A percentile compares a stretch with the other conserved stretches of the same genome.
Evolutionary conservation across 2,888 invertebrate species (phyloP).

Genomic region (Euplexia lucipara): DNA sequence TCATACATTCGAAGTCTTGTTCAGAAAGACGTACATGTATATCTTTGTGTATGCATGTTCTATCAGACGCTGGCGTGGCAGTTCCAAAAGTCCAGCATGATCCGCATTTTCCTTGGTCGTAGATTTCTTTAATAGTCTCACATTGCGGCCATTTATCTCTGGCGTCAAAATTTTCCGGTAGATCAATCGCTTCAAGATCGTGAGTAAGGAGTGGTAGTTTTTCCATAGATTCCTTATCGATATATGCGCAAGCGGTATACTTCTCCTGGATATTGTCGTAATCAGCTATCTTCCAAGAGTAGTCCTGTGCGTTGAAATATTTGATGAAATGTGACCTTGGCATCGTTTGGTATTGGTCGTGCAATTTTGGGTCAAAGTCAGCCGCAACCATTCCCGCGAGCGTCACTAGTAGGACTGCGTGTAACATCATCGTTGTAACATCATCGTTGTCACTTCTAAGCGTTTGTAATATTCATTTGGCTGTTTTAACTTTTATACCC

Average conservation of each 20-base stretch:
- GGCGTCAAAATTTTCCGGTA: slow-evolving; percentile 48
- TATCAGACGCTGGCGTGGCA: slow-evolving; percentile 48
- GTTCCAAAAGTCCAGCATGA: slow-evolving; percentile 54
- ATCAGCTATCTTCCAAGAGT: slow-evolving; percentile 46
- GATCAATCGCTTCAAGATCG: slow-evolving; percentile 2
- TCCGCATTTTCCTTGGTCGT: slow-evolving; percentile 31
- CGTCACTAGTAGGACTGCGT: slow-evolving; percentile 12
- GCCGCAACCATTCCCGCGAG: neutral
- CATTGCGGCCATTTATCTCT: slow-evolving; percentile 44
- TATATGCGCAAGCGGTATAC: neutral
- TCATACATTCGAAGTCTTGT: slow-evolving; percentile 42
- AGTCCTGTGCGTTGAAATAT: slow-evolving; percentile 50
- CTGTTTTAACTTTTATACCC: slow-evolving; percentile 9
- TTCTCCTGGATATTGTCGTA: neutral
- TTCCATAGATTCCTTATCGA: neutral
- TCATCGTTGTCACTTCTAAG: neutral
- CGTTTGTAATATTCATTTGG: neutral
- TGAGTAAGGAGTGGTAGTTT: slow-evolving; percentile 3
- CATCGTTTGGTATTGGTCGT: slow-evolving; percentile 27
- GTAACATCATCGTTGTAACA: slow-evolving; percentile 1
- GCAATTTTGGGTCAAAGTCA: slow-evolving; percentile 10
- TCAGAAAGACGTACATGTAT: slow-evolving; percentile 37
- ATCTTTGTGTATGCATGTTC: slow-evolving; percentile 52
- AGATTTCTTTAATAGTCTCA: slow-evolving; percentile 36
- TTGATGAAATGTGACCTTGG: slow-evolving; percentile 41